Conservation (phyloP, 1,140 invertebrate species). For the Aphis gossypii region DNA sequence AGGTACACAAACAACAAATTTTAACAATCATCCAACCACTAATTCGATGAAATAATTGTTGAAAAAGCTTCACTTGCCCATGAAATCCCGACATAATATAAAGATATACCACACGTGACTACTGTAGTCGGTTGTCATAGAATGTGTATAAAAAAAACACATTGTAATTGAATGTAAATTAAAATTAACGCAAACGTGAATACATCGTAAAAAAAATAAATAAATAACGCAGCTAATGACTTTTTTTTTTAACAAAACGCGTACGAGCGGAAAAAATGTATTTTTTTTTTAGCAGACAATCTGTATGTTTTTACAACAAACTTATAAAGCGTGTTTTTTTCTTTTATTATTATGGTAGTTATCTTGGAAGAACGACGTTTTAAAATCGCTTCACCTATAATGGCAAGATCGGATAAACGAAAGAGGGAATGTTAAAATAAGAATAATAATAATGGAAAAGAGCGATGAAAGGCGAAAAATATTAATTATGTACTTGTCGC, state of each 20-base stretch:
- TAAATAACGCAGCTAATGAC: neutral
- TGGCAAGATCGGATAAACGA: conserved; percentile 18
- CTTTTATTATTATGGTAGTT: neutral
- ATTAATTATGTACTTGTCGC: conserved; percentile 54
- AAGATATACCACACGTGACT: neutral
- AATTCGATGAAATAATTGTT: neutral
- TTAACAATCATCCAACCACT: neutral
- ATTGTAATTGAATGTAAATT: conserved; percentile 2
- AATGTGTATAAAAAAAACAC: neutral
- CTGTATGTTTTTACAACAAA: neutral
- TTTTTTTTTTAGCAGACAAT: neutral
- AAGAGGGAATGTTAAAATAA: neutral
- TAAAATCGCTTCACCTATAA: conserved; percentile 30
- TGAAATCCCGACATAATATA: neutral
- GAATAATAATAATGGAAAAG: conserved; percentile 2
- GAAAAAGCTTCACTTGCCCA: neutral
- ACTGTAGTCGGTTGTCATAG: neutral
- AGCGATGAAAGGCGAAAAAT: conserved; percentile 5
- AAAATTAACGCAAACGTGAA: neutral
- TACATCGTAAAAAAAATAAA: neutral
- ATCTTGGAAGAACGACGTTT: neutral
- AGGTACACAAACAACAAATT: neutral
- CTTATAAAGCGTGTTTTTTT: neutral
- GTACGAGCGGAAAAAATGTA: neutral
- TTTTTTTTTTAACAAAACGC: neutral